Percentiles rank a stretch among this genome's conserved stretches.
phyloP scores from a whole-genome alignment of 2,797 vertebrate genomes.

The Sebastes minor region DNA sequence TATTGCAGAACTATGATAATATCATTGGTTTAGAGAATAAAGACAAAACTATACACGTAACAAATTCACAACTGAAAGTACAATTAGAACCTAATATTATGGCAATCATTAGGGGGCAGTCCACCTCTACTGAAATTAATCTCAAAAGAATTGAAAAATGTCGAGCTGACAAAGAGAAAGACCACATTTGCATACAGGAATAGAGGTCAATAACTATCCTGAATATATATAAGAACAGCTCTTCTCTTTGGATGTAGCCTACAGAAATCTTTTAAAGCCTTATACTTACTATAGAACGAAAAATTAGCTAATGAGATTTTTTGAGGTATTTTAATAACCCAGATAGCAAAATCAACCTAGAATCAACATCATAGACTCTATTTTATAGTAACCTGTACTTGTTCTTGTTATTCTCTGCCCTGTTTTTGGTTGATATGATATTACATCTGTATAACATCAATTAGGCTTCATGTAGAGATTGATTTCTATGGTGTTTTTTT shows the following conservation, averaged over 20 bases:
- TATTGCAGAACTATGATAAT: neutral
- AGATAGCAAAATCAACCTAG: neutral
- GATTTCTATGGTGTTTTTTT: neutral
- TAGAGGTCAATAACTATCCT: neutral
- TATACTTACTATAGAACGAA: neutral
- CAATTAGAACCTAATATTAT: neutral
- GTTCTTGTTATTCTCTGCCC: neutral
- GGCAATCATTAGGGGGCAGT: neutral
- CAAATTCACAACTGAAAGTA: neutral
- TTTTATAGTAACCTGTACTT: neutral
- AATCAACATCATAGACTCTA: neutral
- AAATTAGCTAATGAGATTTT: neutral
- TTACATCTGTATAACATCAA: neutral
- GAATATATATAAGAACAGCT: neutral
- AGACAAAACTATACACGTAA: neutral
- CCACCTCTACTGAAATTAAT: neutral
- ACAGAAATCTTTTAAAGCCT: neutral
- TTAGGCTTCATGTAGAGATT: neutral
- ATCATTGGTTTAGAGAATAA: neutral
- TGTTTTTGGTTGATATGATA: neutral
- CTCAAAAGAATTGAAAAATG: neutral
- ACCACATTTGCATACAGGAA: neutral
- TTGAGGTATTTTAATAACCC: neutral
- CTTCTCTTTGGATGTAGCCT: neutral
- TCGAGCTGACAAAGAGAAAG: neutral